These are phyloP conservation scores for Zelleria hepariella DNA, from an alignment of 2,888 invertebrate species.

Conservation along the genomic window DNA sequence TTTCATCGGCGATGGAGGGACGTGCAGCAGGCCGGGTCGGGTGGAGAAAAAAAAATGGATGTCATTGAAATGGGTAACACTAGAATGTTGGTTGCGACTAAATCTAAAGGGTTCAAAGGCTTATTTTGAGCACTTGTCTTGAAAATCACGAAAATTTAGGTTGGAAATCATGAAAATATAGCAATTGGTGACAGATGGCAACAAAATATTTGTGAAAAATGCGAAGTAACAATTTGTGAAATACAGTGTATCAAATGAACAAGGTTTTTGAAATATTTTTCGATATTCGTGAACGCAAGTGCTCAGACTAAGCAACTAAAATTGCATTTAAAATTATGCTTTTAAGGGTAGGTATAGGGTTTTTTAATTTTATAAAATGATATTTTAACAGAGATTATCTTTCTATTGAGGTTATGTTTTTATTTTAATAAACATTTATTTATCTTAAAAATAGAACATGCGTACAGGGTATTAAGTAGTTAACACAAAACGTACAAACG, in stretches of 20 bases:
- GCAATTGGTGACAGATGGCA: too few relatives aligned
- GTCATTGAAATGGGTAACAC: slow-evolving; percentile 68
- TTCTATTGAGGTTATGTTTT: slow-evolving; percentile 29
- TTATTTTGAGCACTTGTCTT: slow-evolving; percentile 31
- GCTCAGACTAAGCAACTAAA: slow-evolving; percentile 36
- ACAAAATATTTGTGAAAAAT: neutral
- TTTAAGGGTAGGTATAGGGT: slow-evolving; percentile 26
- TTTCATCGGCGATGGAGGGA: slow-evolving; percentile 61
- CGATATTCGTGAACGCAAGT: slow-evolving; percentile 32
- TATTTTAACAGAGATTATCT: slow-evolving; percentile 52
- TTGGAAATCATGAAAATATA: too few relatives aligned
- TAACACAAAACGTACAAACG: slow-evolving; percentile 15
- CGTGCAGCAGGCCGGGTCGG: slow-evolving; percentile 67
- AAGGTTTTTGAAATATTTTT: neutral
- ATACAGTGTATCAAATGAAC: neutral
- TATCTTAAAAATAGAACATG: neutral
- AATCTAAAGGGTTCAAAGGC: slow-evolving; percentile 32
- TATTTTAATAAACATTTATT: neutral
- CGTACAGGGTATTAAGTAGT: slow-evolving; percentile 57
- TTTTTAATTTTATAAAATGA: slow-evolving; percentile 15
- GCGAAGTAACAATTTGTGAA: neutral
- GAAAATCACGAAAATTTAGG: neutral
- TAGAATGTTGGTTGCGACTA: slow-evolving; percentile 43
- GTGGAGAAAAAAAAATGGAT: slow-evolving; percentile 64
- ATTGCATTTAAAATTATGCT: slow-evolving; percentile 53